Percentiles rank a stretch among this genome's conserved stretches.
Evolutionary conservation across 2,888 invertebrate species (phyloP).

Genomic region (Linnaemya vulpina): DNA sequence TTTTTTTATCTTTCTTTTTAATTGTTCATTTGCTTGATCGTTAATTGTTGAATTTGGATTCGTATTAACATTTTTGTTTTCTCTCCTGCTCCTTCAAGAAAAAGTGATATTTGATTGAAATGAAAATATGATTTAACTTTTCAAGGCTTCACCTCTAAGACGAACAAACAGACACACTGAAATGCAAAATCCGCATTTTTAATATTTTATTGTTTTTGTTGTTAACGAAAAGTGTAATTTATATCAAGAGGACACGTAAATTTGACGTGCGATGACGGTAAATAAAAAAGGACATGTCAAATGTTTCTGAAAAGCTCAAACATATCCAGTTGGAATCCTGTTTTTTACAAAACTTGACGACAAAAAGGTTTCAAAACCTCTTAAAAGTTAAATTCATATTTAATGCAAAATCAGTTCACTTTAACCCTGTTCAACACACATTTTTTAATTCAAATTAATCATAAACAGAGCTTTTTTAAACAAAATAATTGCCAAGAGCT

Average conservation of each 20-base stretch:
- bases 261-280: too few species aligned
- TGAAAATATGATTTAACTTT: slow-evolving; percentile 9
- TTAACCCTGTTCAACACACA: slow-evolving; percentile 10
- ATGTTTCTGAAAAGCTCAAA: too few species aligned
- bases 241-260: too few species aligned
- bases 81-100: not conserved
- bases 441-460: slow-evolving; percentile 26
- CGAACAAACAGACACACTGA: too few species aligned
- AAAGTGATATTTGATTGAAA: slow-evolving; percentile 11
- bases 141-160: not conserved
- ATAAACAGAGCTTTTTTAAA: slow-evolving; percentile 43
- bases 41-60: slow-evolving; percentile 38
- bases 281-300: too few species aligned
- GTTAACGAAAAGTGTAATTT: too few species aligned
- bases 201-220: too few species aligned
- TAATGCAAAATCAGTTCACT: slow-evolving; percentile 8
- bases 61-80: slow-evolving; percentile 32
- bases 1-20: slow-evolving; percentile 15
- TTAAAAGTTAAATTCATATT: slow-evolving; percentile 26
- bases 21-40: slow-evolving; percentile 54
- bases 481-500: slow-evolving; percentile 41
- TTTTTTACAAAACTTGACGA: too few species aligned
- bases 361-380: not conserved
- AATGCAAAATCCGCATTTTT: too few species aligned
- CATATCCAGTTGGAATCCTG: too few species aligned